Evolutionary conservation across 2,797 vertebrate genomes (phyloP).

Genomic region (Brachymystax lenok): DNA sequence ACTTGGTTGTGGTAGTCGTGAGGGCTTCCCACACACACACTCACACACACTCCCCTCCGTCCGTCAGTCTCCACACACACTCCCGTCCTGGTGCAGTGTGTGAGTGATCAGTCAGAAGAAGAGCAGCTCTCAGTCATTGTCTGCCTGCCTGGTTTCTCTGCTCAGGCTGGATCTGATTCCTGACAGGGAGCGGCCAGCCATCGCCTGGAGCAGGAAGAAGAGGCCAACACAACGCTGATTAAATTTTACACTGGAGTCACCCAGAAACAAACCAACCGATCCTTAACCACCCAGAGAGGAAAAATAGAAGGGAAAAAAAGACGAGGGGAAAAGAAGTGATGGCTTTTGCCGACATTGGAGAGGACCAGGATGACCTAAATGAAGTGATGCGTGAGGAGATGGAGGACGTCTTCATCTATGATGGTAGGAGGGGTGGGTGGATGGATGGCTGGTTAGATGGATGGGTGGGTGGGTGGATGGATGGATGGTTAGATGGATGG

Average conservation of each 20-base stretch:
- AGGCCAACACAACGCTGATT: slow-evolving; percentile 55
- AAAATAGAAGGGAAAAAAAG: slow-evolving; percentile 14
- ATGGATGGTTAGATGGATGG: no score
- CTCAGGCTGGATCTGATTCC: slow-evolving; percentile 47
- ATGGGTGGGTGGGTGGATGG: background rate
- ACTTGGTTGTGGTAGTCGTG: slow-evolving; percentile 61
- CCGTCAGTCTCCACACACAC: slow-evolving; percentile 28
- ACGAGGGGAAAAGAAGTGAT: slow-evolving; percentile 54
- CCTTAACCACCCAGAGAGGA: background rate
- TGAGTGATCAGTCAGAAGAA: slow-evolving; percentile 42
- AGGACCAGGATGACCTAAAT: slow-evolving; percentile 73
- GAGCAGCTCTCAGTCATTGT: slow-evolving; percentile 52
- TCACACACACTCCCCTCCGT: slow-evolving; percentile 22
- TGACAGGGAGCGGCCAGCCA: slow-evolving; percentile 45
- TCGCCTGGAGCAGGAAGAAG: slow-evolving; percentile 48
- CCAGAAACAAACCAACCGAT: background rate
- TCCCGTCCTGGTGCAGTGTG: slow-evolving; percentile 31
- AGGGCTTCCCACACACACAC: slow-evolving; percentile 47
- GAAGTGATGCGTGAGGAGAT: slow-evolving; percentile 75
- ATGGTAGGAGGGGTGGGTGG: slow-evolving; percentile 67
- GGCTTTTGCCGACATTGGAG: slow-evolving; percentile 65
- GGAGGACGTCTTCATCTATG: slow-evolving; percentile 75
- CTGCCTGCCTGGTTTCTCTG: slow-evolving; percentile 49
- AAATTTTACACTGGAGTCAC: slow-evolving; percentile 52
- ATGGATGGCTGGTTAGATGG: slow-evolving; percentile 10